A percentile compares a stretch with the other conserved stretches of the same genome.
Evolutionary conservation across 2,888 invertebrate genomes (phyloP).

Genomic region (Himalopsyche japonica): DNA sequence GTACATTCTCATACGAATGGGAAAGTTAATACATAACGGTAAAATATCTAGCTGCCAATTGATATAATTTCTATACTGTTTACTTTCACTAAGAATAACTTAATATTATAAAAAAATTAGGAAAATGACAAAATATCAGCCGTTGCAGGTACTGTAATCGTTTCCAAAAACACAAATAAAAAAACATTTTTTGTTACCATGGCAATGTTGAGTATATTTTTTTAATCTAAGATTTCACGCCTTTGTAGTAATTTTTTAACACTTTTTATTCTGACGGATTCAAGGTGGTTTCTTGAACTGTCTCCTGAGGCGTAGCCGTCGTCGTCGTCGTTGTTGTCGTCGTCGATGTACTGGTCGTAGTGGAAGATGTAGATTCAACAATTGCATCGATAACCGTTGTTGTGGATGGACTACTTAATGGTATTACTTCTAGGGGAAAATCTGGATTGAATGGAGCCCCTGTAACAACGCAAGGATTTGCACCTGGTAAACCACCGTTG

Average conservation of each 20-base stretch:
- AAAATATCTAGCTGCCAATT: background rate
- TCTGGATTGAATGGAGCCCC: background rate
- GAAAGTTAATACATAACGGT: background rate
- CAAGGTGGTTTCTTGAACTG: background rate
- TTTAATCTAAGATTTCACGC: background rate
- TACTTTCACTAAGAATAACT: background rate
- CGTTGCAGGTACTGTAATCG: background rate
- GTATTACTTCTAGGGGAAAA: slow-evolving; percentile 19
- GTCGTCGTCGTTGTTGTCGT: slow-evolving; percentile 11
- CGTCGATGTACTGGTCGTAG: background rate
- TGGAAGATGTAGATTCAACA: slow-evolving; percentile 5
- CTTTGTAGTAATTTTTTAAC: background rate
- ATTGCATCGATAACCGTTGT: background rate
- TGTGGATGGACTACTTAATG: slow-evolving; percentile 9
- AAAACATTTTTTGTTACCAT: background rate
- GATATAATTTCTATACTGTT: background rate
- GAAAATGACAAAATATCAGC: background rate
- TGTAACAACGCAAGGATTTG: background rate
- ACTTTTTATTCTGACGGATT: background rate
- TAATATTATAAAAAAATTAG: background rate
- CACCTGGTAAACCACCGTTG: background rate
- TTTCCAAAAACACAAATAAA: background rate
- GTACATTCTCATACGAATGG: background rate
- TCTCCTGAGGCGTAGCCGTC: background rate
- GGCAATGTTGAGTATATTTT: background rate